These are phyloP conservation scores for rat (Rattus norvegicus) DNA, from an alignment of 2,113 vertebrate genomes.

Conservation along the genomic window DNA sequence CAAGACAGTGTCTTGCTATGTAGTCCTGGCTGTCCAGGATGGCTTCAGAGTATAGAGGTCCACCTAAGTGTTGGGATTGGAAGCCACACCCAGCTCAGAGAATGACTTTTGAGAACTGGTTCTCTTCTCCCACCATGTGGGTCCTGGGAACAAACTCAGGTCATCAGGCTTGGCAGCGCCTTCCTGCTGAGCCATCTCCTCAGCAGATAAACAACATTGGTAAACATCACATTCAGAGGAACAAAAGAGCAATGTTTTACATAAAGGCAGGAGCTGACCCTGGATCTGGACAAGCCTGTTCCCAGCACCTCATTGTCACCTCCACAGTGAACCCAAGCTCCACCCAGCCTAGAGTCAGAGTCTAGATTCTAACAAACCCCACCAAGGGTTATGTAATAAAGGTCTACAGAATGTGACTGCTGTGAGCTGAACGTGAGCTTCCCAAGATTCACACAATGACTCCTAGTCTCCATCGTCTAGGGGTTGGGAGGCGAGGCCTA, in stretches of 20 bases:
- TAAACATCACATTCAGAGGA: neutral
- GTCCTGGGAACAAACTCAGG: neutral
- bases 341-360: neutral
- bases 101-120: neutral
- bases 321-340: neutral
- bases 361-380: neutral
- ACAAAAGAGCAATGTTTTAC: neutral
- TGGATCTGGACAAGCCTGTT: neutral
- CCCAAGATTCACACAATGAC: neutral
- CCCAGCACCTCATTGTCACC: neutral
- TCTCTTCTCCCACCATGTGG: neutral
- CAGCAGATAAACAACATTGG: neutral
- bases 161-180: neutral
- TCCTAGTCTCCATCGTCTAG: neutral
- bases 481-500: neutral
- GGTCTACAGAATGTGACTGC: neutral
- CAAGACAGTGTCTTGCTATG: neutral
- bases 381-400: neutral
- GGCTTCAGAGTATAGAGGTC: neutral
- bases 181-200: neutral
- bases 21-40: neutral
- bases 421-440: neutral
- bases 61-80: neutral
- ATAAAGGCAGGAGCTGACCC: neutral
- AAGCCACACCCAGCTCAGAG: neutral